Percentiles rank a stretch among this genome's conserved stretches.
Evolutionary conservation across 2,113 vertebrate species (phyloP).

Genomic region (Xenopus laevis): DNA sequence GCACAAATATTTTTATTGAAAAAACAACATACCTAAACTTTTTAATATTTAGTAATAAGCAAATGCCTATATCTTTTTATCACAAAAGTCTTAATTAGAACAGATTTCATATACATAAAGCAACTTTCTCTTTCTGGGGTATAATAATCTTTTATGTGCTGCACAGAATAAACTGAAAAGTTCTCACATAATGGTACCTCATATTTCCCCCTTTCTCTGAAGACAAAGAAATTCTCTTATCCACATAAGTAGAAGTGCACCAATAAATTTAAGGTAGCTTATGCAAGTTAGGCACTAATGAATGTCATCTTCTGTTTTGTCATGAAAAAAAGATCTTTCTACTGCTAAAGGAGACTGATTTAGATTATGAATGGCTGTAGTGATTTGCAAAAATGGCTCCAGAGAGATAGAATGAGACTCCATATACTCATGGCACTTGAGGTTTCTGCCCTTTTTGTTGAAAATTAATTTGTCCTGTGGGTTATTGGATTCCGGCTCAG

Average conservation of each 20-base stretch:
- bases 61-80: background rate
- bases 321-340: slow-evolving; percentile 82
- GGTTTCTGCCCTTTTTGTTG: slow-evolving; percentile 84
- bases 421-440: slow-evolving; percentile 80
- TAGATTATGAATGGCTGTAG: slow-evolving; percentile 83
- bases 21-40: background rate
- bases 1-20: background rate
- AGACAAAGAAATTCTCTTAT: slow-evolving; percentile 74
- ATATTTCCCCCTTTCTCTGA: slow-evolving; percentile 61
- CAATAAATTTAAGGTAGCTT: slow-evolving; percentile 82
- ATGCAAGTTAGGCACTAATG: slow-evolving; percentile 84
- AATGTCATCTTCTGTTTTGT: slow-evolving; percentile 85
- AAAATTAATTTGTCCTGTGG: slow-evolving; percentile 86
- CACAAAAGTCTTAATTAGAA: background rate
- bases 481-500: slow-evolving; percentile 82
- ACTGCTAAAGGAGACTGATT: slow-evolving; percentile 81
- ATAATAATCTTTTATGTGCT: slow-evolving; percentile 25
- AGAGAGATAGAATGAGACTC: slow-evolving; percentile 78
- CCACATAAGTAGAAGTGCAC: slow-evolving; percentile 73
- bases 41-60: background rate
- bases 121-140: background rate
- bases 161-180: slow-evolving; percentile 76
- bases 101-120: background rate
- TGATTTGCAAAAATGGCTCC: slow-evolving; percentile 86
- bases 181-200: slow-evolving; percentile 71